phyloP scores from a whole-genome alignment of 2,113 vertebrate species.

The Rhinolophus ferrumequinum region DNA sequence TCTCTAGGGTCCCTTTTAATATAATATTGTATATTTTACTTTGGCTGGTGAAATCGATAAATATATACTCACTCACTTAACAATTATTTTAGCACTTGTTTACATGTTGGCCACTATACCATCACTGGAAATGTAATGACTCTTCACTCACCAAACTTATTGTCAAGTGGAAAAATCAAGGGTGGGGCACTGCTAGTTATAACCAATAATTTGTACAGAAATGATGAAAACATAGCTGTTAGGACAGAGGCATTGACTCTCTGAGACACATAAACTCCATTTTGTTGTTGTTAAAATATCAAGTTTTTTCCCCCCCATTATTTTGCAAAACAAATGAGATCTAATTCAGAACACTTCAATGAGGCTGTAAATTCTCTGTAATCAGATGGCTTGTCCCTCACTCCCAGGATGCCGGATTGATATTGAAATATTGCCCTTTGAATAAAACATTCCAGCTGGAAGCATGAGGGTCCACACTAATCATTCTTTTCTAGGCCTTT shows the following conservation, averaged over 20 bases:
- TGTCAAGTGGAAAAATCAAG: neutral
- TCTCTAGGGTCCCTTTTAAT: neutral
- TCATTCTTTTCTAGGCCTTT: neutral
- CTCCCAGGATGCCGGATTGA: neutral
- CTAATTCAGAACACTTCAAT: neutral
- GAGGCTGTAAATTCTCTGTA: conserved; percentile 33
- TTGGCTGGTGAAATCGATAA: neutral
- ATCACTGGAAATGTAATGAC: neutral
- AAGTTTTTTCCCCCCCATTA: neutral
- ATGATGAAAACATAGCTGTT: neutral
- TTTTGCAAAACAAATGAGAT: conserved; percentile 10
- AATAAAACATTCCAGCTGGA: neutral
- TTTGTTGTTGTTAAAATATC: neutral
- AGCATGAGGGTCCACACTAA: neutral
- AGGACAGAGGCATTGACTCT: neutral
- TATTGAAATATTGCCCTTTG: neutral
- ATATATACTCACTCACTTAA: neutral
- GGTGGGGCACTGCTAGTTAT: neutral
- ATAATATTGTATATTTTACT: conserved; percentile 9
- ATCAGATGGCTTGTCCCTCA: neutral
- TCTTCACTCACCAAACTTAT: neutral
- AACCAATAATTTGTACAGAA: neutral
- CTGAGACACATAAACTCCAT: neutral
- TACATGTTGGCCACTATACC: neutral
- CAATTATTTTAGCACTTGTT: conserved; percentile 31